phyloP scores from a whole-genome alignment of 1,140 invertebrate genomes.

The Heterodera carotae region DNA sequence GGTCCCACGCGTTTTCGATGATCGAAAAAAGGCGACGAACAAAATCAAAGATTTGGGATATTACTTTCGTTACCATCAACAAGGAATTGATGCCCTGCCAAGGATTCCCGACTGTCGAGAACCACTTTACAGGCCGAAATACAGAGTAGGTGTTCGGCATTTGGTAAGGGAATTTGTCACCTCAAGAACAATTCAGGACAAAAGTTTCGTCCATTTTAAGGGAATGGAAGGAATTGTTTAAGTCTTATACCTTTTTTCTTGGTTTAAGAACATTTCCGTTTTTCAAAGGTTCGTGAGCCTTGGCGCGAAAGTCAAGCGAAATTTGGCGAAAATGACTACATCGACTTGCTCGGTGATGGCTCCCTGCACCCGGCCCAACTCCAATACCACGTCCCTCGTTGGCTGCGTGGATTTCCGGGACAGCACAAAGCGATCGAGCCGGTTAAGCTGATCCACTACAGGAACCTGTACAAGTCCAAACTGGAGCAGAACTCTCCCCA shows the following conservation, averaged over 20 bases:
- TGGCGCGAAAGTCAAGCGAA: slow-evolving; percentile 47
- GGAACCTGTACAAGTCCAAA: slow-evolving; percentile 61
- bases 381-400: slow-evolving; percentile 61
- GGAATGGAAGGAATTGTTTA: too few species aligned
- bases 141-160: slow-evolving; percentile 41
- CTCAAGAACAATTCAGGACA: too few species aligned
- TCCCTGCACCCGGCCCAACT: slow-evolving; percentile 63
- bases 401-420: slow-evolving; percentile 64
- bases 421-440: slow-evolving; percentile 62
- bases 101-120: slow-evolving; percentile 56
- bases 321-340: slow-evolving; percentile 65
- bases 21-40: slow-evolving; percentile 34
- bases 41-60: slow-evolving; percentile 54
- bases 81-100: slow-evolving; percentile 59
- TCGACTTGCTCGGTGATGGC: slow-evolving; percentile 55
- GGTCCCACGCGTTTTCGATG: slow-evolving; percentile 44
- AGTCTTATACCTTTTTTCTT: too few species aligned
- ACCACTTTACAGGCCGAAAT: slow-evolving; percentile 49
- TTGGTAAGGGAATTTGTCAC: background rate
- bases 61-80: slow-evolving; percentile 62
- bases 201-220: background rate
- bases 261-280: too few species aligned
- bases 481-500: slow-evolving; percentile 57
- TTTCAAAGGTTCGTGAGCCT: slow-evolving; percentile 39
- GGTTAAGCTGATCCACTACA: slow-evolving; percentile 64